Percentiles rank a stretch among this genome's conserved stretches.
These are phyloP conservation scores for Thumatha senex DNA, from an alignment of 2,888 invertebrate genomes.

Conservation along the genomic window DNA sequence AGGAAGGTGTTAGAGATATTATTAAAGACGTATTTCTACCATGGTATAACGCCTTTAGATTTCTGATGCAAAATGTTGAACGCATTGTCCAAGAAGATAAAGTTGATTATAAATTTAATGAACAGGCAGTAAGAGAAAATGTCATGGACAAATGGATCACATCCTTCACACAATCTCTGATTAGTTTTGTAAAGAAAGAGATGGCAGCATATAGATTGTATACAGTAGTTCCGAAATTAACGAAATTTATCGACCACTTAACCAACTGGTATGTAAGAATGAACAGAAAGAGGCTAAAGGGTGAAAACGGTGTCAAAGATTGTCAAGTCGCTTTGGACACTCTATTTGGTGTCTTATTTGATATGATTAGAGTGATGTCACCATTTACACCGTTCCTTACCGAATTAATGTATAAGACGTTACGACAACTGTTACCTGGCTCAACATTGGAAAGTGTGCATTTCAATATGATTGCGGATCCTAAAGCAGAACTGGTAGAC, in stretches of 20 bases:
- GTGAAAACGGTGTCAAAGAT: conserved; percentile 92
- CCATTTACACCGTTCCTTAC: conserved; percentile 98
- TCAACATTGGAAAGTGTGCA: conserved; percentile 91
- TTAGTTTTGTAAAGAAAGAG: conserved; percentile 94
- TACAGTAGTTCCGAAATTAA: conserved; percentile 96
- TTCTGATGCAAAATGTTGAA: conserved; percentile 96
- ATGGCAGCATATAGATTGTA: conserved; percentile 98
- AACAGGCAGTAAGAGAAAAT: conserved; percentile 84
- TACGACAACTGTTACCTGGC: conserved; percentile 86
- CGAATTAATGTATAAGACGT: conserved; percentile 96
- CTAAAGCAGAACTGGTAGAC: conserved; percentile 89
- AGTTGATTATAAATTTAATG: conserved; percentile 80
- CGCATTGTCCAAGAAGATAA: conserved; percentile 88
- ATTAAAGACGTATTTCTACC: conserved; percentile 99
- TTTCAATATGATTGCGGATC: conserved; percentile 93
- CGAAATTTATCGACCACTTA: conserved; percentile 98
- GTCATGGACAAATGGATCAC: conserved; percentile 99
- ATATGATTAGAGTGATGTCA: conserved; percentile 96
- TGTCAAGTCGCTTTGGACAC: conserved; percentile 94
- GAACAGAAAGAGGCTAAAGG: conserved; percentile 97
- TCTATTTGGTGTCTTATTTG: conserved; percentile 93
- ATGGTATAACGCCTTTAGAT: conserved; percentile 97
- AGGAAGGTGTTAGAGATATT: conserved; percentile 97
- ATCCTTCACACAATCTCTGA: conserved; percentile 96
- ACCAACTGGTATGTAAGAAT: conserved; percentile 99